Evolutionary conservation across 2,888 invertebrate species (phyloP).

Genomic region (Catocala nupta): DNA sequence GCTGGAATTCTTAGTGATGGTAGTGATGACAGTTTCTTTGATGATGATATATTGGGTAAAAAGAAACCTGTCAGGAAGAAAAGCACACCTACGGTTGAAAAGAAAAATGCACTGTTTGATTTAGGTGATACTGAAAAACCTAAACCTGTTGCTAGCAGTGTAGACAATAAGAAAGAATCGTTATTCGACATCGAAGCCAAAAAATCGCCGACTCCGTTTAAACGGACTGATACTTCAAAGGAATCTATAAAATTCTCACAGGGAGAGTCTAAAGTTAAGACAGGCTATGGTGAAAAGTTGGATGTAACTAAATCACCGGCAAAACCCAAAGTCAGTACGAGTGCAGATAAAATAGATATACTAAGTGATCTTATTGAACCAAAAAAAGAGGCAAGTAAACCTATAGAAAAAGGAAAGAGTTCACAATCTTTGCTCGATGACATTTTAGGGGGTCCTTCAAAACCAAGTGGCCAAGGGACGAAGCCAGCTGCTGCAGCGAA

Average conservation of each 20-base stretch:
- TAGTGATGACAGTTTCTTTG: constrained; percentile 91
- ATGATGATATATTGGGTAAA: constrained; percentile 86
- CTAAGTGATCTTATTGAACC: constrained; percentile 63
- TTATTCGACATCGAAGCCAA: constrained; percentile 59
- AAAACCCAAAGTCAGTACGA: constrained; percentile 64
- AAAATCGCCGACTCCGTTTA: constrained; percentile 65
- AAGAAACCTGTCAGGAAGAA: constrained; percentile 75
- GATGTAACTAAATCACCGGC: constrained; percentile 67
- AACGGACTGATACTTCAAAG: constrained; percentile 62
- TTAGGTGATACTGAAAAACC: constrained; percentile 62
- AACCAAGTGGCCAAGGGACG: constrained; percentile 56
- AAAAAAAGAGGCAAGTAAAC: constrained; percentile 64
- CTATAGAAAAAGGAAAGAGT: constrained; percentile 74
- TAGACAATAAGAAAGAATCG: constrained; percentile 57
- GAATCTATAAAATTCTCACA: constrained; percentile 65
- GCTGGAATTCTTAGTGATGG: constrained; percentile 90
- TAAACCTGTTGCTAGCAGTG: constrained; percentile 45
- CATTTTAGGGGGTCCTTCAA: constrained; percentile 82
- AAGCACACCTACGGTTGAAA: constrained; percentile 64
- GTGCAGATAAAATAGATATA: constrained; percentile 70
- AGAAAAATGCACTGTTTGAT: constrained; percentile 78
- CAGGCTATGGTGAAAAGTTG: constrained; percentile 38
- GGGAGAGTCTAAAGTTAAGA: constrained; percentile 56
- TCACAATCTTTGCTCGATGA: constrained; percentile 84
- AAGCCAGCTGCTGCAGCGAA: constrained; percentile 63